Conservation (phyloP, 1,140 invertebrate species). For the Eumeta japonica region DNA sequence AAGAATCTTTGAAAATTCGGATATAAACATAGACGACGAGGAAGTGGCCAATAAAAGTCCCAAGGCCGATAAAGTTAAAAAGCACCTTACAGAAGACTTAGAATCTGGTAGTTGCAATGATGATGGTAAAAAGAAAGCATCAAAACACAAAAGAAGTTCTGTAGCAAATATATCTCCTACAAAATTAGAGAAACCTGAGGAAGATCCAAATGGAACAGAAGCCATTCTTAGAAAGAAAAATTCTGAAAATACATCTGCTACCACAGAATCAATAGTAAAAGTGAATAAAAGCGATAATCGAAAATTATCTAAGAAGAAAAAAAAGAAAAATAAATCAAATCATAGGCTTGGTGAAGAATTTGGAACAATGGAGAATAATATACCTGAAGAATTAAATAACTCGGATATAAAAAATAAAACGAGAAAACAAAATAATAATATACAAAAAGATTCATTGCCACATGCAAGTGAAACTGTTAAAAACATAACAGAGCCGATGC, state of each 20-base stretch:
- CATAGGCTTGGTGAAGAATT: no score
- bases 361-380: no score
- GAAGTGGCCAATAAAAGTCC: slow-evolving; percentile 24
- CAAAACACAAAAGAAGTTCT: slow-evolving; percentile 6
- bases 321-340: slow-evolving; percentile 13
- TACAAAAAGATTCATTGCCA: no score
- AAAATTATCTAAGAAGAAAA: slow-evolving; percentile 14
- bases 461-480: no score
- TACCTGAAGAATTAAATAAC: no score
- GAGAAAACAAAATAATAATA: no score
- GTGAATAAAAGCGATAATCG: not conserved
- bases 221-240: slow-evolving; percentile 2
- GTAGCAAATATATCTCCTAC: slow-evolving; percentile 22
- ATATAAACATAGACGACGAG: slow-evolving; percentile 27
- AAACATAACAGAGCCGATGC: not conserved
- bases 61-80: slow-evolving; percentile 45
- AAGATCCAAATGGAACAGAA: slow-evolving; percentile 1
- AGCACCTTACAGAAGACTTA: slow-evolving; percentile 38
- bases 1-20: slow-evolving; percentile 44
- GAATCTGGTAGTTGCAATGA: slow-evolving; percentile 13
- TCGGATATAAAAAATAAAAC: not conserved
- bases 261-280: slow-evolving; percentile 1
- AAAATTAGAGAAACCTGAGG: slow-evolving; percentile 6
- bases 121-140: no score
- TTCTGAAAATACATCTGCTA: not conserved